A percentile compares a stretch with the other conserved stretches of the same genome.
Evolutionary conservation across 1,140 invertebrate species (phyloP).

Genomic region (Drosophila ohnishii): DNA sequence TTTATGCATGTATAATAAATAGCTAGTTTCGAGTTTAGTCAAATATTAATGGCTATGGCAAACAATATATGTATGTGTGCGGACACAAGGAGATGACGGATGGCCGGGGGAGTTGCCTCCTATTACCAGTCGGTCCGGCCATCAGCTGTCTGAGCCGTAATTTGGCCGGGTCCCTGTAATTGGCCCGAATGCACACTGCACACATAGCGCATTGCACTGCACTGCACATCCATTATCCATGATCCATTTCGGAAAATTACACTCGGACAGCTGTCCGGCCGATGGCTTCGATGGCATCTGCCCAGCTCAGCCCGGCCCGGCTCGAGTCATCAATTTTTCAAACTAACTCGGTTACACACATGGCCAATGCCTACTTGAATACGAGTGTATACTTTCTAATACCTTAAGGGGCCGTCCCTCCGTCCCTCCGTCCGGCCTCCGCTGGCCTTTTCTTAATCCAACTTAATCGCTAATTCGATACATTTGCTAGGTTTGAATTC

Average conservation of each 20-base stretch:
- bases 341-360: constrained; percentile 27
- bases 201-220: constrained; percentile 7
- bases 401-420: constrained; percentile 13
- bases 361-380: constrained; percentile 22
- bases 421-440: constrained; percentile 12
- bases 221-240: constrained; percentile 60
- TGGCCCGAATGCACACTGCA: constrained; percentile 38
- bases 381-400: constrained; percentile 34
- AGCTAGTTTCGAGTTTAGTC: constrained; percentile 74
- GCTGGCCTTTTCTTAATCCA: constrained; percentile 28
- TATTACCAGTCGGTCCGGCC: constrained; percentile 37
- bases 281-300: constrained; percentile 34
- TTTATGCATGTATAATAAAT: constrained; percentile 66
- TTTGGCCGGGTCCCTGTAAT: constrained; percentile 57
- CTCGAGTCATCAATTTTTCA: constrained; percentile 35
- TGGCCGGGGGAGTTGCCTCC: constrained; percentile 28
- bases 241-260: constrained; percentile 70
- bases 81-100: constrained; percentile 28
- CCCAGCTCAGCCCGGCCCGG: background rate
- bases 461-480: constrained; percentile 67
- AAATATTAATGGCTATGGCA: constrained; percentile 73
- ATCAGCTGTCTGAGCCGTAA: constrained; percentile 58
- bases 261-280: constrained; percentile 57
- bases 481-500: constrained; percentile 54
- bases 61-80: constrained; percentile 34